Conservation (phyloP, 2,888 invertebrate species). For the Noctua pronuba region DNA sequence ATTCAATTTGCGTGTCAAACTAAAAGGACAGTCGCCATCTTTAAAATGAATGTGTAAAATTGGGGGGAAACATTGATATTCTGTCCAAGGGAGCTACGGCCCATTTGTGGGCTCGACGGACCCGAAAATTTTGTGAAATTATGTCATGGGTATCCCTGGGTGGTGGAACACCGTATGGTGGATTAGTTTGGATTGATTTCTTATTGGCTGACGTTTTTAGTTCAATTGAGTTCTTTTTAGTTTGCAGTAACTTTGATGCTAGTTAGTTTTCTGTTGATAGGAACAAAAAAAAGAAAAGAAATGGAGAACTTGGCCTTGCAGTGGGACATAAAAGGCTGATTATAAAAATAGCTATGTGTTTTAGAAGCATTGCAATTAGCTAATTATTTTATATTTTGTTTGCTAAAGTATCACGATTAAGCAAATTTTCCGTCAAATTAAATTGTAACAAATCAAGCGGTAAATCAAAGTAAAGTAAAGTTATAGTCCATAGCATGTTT, state of each 20-base stretch:
- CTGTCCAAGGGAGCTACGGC: conserved; percentile 68
- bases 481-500: not conserved
- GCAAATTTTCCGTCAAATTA: not conserved
- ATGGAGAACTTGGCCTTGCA: too few species aligned
- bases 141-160: conserved; percentile 61
- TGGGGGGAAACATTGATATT: conserved; percentile 69
- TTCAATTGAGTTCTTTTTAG: not conserved
- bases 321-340: too few species aligned
- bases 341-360: too few species aligned
- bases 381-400: not conserved
- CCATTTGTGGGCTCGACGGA: conserved; percentile 75
- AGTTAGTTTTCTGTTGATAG: not conserved
- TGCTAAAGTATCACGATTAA: not conserved
- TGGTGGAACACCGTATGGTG: not conserved
- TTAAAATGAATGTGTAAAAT: conserved; percentile 75
- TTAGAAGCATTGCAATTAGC: not conserved
- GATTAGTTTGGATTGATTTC: conserved; percentile 19
- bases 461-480: not conserved
- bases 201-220: not conserved
- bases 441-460: not conserved
- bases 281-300: too few species aligned
- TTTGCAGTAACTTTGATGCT: not conserved
- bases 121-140: conserved; percentile 80
- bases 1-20: conserved; percentile 61
- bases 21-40: conserved; percentile 63